Percentiles rank a stretch among this genome's conserved stretches.
Evolutionary conservation across 1,140 invertebrate genomes (phyloP).

Genomic region (Aethina tumida): DNA sequence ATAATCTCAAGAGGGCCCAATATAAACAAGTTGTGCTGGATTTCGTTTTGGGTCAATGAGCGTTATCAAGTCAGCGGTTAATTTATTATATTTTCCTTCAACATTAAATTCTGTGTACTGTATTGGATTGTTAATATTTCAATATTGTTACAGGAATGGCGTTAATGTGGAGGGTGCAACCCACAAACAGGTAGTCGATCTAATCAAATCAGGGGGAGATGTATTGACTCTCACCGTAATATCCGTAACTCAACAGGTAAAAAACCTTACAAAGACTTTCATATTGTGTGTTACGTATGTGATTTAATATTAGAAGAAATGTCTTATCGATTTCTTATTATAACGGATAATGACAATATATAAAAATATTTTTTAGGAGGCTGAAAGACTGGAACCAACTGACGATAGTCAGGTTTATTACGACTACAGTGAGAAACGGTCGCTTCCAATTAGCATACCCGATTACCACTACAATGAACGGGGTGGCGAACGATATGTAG

Average conservation of each 20-base stretch:
- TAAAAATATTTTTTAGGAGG: slow-evolving; percentile 50
- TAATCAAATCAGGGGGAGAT: slow-evolving; percentile 97
- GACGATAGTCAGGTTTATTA: slow-evolving; percentile 84
- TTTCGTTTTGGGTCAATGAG: no score
- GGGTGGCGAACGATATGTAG: slow-evolving; percentile 85
- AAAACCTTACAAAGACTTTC: no score
- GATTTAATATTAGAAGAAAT: no score
- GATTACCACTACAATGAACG: slow-evolving; percentile 80
- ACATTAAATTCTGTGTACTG: no score
- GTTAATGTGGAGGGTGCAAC: slow-evolving; percentile 97
- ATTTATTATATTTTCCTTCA: no score
- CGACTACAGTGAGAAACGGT: slow-evolving; percentile 97
- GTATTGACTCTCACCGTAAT: slow-evolving; percentile 91
- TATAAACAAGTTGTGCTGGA: no score
- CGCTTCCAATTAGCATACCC: slow-evolving; percentile 95
- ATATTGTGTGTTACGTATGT: no score
- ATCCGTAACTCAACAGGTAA: slow-evolving; percentile 83
- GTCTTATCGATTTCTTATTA: no score
- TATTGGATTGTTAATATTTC: no score
- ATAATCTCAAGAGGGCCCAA: no score
- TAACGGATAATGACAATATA: no score
- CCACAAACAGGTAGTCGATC: slow-evolving; percentile 97
- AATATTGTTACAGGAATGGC: slow-evolving; percentile 74
- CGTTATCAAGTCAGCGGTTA: no score
- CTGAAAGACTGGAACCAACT: slow-evolving; percentile 73